Evolutionary conservation across 1,140 invertebrate species (phyloP).

Genomic region (Achroia grisella): DNA sequence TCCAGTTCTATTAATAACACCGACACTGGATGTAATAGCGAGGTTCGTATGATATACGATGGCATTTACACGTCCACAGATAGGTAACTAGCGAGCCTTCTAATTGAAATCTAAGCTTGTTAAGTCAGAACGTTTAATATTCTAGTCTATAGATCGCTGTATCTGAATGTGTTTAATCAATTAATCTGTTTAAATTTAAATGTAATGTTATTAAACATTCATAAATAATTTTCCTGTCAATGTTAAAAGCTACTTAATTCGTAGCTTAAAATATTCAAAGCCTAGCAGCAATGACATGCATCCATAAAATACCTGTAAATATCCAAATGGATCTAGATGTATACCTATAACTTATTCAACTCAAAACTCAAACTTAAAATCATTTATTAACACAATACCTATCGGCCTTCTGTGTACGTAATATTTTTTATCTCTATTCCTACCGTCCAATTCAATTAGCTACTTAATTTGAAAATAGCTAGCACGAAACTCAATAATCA

Average conservation of each 20-base stretch:
- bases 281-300: no score
- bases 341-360: no score
- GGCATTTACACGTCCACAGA: conserved; percentile 19
- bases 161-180: conserved; percentile 32
- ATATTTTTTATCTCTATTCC: no score
- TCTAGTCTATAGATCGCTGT: conserved; percentile 18
- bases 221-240: not conserved
- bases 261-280: no score
- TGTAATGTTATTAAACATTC: conserved; percentile 5
- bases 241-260: not conserved
- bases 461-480: no score
- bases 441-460: no score
- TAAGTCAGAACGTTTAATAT: conserved; percentile 31
- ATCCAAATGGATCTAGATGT: no score
- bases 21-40: conserved; percentile 31
- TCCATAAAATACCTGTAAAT: no score
- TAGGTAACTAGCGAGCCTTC: conserved; percentile 12
- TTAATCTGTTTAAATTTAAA: conserved; percentile 16
- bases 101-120: conserved; percentile 39
- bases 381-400: no score
- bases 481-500: no score
- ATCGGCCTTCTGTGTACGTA: no score
- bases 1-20: conserved; percentile 40
- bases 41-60: conserved; percentile 28
- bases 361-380: no score